phyloP scores from a whole-genome alignment of 2,113 vertebrate genomes.

The Eulacestoma nigropectus region DNA sequence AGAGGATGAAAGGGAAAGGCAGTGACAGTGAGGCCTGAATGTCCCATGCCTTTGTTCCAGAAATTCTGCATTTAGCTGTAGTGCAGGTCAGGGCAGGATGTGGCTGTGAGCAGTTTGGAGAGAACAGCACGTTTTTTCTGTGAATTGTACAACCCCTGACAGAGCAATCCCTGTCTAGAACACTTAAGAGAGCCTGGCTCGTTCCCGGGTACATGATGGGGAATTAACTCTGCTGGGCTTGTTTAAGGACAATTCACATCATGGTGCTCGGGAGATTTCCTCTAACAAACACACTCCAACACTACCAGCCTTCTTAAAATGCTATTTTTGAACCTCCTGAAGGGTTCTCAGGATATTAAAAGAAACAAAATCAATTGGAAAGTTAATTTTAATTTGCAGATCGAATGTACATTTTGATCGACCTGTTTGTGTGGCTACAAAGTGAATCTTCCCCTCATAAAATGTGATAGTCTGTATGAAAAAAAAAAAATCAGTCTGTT shows the following conservation, averaged over 20 bases:
- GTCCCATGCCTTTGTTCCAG: neutral
- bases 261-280: neutral
- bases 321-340: neutral
- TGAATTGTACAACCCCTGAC: neutral
- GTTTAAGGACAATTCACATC: neutral
- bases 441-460: neutral
- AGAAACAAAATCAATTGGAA: neutral
- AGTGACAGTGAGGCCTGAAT: neutral
- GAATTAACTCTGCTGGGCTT: neutral
- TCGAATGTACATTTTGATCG: neutral
- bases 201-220: fast-evolving
- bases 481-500: neutral
- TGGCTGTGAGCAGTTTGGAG: neutral
- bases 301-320: neutral
- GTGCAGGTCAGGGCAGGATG: neutral
- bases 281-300: neutral
- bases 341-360: neutral
- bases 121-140: neutral
- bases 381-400: slow-evolving; percentile 16
- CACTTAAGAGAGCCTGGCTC: neutral
- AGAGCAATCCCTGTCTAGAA: neutral
- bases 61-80: neutral
- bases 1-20: neutral
- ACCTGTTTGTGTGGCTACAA: neutral
- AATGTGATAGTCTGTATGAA: neutral